Conservation (phyloP, 2,888 invertebrate genomes). For the Torymus auratus region DNA sequence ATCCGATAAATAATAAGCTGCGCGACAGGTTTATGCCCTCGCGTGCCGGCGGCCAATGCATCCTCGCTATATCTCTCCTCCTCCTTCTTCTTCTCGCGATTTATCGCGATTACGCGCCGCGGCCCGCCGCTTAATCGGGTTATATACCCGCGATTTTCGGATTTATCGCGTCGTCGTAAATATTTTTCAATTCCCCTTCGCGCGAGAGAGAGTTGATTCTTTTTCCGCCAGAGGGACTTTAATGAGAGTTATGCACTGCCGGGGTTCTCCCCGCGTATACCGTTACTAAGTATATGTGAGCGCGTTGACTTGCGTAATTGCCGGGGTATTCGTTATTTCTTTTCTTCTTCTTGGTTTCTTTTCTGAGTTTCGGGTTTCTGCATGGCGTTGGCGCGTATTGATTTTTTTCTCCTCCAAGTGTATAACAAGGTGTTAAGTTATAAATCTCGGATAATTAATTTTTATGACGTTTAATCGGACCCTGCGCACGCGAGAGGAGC, state of each 20-base stretch:
- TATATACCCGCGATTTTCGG: slow-evolving; percentile 28
- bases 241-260: slow-evolving; percentile 25
- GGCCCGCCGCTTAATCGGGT: slow-evolving; percentile 43
- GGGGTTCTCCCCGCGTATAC: neutral
- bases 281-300: no score
- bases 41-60: slow-evolving; percentile 64
- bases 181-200: slow-evolving; percentile 41
- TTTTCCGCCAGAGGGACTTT: neutral
- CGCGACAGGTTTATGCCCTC: slow-evolving; percentile 69
- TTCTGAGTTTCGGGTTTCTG: no score
- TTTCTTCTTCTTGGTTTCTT: no score
- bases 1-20: slow-evolving; percentile 70
- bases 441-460: no score
- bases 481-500: neutral
- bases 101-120: slow-evolving; percentile 52
- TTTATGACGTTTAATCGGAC: no score
- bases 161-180: slow-evolving; percentile 54
- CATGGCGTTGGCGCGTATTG: no score
- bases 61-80: neutral
- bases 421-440: no score
- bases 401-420: no score
- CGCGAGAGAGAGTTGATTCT: neutral
- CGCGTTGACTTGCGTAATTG: no score
- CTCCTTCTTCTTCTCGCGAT: slow-evolving; percentile 18
- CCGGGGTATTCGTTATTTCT: no score